Evolutionary conservation across 2,113 vertebrate species (phyloP), one percentile per base, ranked within the genome.

Genomic region (Papio anubis): DNA sequence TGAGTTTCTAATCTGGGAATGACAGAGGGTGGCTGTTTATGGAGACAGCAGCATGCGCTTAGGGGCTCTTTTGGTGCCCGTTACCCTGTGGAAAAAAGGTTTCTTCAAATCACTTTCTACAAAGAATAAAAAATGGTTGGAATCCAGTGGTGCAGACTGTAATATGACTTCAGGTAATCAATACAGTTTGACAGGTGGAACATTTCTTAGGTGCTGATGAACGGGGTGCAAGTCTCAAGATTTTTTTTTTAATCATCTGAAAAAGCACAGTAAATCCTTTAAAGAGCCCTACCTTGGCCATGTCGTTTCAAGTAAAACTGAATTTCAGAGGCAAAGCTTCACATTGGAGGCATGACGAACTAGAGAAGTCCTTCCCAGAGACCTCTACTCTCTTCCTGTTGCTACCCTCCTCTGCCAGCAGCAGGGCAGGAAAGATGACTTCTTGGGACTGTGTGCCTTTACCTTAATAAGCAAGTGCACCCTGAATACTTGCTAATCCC

Each of bases 261-360:
- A 91, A 91, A 98, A 96, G 92, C 96, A 43, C 16, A 79, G 94
- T 76, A 83, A 73, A 64, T 98, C 61, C 98, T 97, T 68, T 92
- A 50, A 76, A 91, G 40, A 97, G 43, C 57, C n/a, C 32, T 90
- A 21, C 43, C 16, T 94, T n/a, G 98, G 94, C 86, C 52, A 55
- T 16, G 21, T 32, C 4, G 6, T 95, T 97, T 88, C 84, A 96
- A 40, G 89, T 96, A 66, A 93, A 98, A 97, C 95, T 57, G 92
- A 87, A 64, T 88, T 80, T 97, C 81, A 64, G 82, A 93, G 89
- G 93, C 90, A 68, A 11, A 85, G 57, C 64, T 59, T 88, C 70
- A 13, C 30, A 61, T 92, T 70, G 84, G 87, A 95, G 70, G 40
- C 68, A 3, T 52, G 89, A 84, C 55, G 79, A 50, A 91, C 87